A percentile compares a stretch with the other conserved stretches of the same genome.
Conservation (phyloP, 2,797 vertebrate genomes). For the Masticophis lateralis region DNA sequence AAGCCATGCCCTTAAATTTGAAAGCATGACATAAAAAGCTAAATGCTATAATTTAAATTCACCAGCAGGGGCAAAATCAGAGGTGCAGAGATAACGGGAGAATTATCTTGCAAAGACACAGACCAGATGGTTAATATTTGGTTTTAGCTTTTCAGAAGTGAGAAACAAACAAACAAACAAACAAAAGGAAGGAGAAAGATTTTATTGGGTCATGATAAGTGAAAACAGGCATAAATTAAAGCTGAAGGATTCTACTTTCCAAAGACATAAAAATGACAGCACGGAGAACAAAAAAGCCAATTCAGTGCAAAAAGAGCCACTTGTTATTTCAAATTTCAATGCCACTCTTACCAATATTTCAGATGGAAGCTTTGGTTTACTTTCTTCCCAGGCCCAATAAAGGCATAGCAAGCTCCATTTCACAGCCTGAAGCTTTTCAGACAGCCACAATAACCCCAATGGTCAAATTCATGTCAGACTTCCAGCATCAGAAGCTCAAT, state of each 20-base stretch:
- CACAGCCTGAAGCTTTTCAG: background rate
- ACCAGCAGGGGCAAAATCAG: constrained; percentile 44
- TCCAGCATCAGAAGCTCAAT: background rate
- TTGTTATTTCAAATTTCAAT: background rate
- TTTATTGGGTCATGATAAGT: background rate
- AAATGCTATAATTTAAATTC: constrained; percentile 18
- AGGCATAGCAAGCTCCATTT: background rate
- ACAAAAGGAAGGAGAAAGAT: background rate
- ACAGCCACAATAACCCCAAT: background rate
- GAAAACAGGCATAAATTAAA: background rate
- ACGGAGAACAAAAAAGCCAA: background rate
- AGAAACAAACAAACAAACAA: background rate
- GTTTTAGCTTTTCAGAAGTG: constrained; percentile 8
- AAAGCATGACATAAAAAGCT: background rate
- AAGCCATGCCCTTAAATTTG: constrained; percentile 34
- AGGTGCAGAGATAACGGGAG: background rate
- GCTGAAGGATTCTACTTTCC: background rate
- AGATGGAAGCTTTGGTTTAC: background rate
- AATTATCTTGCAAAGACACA: background rate
- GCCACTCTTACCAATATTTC: background rate
- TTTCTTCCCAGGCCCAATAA: background rate
- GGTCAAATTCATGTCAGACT: background rate
- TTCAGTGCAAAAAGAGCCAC: background rate
- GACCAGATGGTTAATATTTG: background rate
- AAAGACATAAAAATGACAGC: background rate